Conservation (phyloP, 2,888 invertebrate species). For the Chymomyza fuscimana region DNA sequence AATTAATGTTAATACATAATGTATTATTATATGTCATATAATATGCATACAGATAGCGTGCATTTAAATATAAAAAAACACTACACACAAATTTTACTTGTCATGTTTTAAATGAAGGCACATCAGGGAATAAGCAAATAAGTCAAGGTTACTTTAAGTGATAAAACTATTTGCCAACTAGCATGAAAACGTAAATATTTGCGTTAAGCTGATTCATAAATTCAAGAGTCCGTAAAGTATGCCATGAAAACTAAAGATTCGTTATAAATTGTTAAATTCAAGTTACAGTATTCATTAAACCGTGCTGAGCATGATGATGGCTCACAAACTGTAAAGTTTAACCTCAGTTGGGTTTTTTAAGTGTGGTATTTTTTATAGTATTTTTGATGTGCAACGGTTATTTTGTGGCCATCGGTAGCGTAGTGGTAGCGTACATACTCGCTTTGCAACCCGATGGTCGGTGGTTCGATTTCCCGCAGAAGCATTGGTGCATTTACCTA, state of each 20-base stretch:
- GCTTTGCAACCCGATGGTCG: too few species aligned
- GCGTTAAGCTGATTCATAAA: background rate
- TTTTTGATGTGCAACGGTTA: background rate
- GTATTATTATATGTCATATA: background rate
- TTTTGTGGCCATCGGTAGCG: too few species aligned
- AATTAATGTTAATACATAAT: background rate
- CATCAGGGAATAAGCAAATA: too few species aligned
- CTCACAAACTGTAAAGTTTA: too few species aligned
- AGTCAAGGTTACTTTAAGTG: background rate
- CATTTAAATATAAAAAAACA: background rate
- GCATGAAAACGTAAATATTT: background rate
- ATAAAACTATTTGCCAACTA: background rate
- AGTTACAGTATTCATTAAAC: background rate
- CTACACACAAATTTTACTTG: background rate
- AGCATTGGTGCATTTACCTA: too few species aligned
- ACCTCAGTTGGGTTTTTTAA: background rate
- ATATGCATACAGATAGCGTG: background rate
- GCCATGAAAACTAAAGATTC: background rate
- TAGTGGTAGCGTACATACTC: too few species aligned
- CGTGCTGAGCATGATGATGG: too few species aligned
- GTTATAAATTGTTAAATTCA: background rate
- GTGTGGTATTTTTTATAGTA: background rate
- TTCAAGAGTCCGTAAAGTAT: background rate
- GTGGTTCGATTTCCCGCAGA: too few species aligned
- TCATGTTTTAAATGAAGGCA: background rate